Evolutionary conservation across 2,113 vertebrate species (phyloP).

Genomic region (Nycticorax nycticorax): DNA sequence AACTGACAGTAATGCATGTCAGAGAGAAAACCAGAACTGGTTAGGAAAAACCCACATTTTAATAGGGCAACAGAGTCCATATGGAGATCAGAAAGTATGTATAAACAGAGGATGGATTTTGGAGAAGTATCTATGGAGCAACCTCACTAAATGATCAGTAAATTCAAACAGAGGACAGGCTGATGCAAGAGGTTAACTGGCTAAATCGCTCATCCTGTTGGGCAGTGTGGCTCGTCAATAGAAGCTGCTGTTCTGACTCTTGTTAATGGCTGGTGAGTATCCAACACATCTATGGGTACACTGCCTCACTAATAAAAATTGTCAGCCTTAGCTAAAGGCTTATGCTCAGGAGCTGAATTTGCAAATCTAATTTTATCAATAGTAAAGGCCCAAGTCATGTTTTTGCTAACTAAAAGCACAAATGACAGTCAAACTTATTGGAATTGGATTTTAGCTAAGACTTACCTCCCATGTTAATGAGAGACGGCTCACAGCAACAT

Average conservation of each 20-base stretch:
- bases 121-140: background rate
- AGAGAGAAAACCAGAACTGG: background rate
- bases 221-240: background rate
- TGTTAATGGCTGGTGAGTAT: background rate
- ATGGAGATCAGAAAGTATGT: background rate
- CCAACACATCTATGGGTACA: background rate
- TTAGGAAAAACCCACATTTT: background rate
- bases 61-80: background rate
- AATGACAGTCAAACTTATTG: background rate
- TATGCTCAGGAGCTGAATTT: conserved; percentile 3
- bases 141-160: background rate
- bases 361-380: background rate
- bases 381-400: background rate
- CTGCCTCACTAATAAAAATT: background rate
- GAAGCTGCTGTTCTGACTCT: background rate
- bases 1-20: background rate
- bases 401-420: conserved; percentile 40
- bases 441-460: background rate
- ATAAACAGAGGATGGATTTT: background rate
- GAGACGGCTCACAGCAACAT: conserved; percentile 94
- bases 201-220: background rate
- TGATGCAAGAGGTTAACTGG: background rate
- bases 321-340: background rate
- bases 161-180: background rate
- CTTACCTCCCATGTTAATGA: conserved; percentile 97